Evolutionary conservation across 2,888 invertebrate species (phyloP).

Genomic region (Abrostola triplasia): DNA sequence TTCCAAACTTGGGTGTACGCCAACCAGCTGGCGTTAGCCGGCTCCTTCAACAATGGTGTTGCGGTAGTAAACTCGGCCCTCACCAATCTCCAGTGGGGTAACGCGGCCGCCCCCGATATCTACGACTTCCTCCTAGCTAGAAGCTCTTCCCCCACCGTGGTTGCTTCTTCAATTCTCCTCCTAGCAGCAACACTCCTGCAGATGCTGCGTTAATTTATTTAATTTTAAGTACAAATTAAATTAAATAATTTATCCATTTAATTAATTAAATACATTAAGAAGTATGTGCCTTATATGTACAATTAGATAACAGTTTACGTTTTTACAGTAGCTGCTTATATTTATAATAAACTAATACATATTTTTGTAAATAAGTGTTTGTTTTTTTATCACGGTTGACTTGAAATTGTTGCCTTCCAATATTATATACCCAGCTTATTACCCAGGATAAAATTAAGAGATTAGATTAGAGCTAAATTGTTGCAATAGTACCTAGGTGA

Average conservation of each 20-base stretch:
- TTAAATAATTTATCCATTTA: constrained; percentile 17
- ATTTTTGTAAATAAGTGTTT: constrained; percentile 38
- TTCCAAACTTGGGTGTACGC: constrained; percentile 77
- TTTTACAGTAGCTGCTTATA: constrained; percentile 8
- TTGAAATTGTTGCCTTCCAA: neutral
- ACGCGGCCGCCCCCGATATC: constrained; percentile 64
- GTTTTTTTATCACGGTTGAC: constrained; percentile 11
- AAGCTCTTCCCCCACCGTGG: constrained; percentile 64
- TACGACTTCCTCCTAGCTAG: constrained; percentile 58
- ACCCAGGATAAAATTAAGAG: too few species aligned
- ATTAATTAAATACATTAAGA: constrained; percentile 23
- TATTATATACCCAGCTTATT: too few species aligned
- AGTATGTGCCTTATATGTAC: constrained; percentile 9
- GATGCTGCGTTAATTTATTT: constrained; percentile 63
- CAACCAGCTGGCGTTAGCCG: constrained; percentile 67
- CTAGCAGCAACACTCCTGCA: constrained; percentile 65
- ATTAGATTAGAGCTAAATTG: too few species aligned
- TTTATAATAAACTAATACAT: constrained; percentile 18
- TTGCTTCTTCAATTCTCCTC: constrained; percentile 68
- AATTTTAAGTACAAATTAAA: constrained; percentile 37
- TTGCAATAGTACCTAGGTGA: too few species aligned
- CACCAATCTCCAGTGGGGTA: constrained; percentile 76
- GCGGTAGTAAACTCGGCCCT: constrained; percentile 66
- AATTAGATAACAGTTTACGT: constrained; percentile 23
- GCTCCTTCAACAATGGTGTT: constrained; percentile 65